A percentile compares a stretch with the other conserved stretches of the same genome.
Conservation (phyloP, 2,113 vertebrate species). For the Cephalopterus ornatus region DNA sequence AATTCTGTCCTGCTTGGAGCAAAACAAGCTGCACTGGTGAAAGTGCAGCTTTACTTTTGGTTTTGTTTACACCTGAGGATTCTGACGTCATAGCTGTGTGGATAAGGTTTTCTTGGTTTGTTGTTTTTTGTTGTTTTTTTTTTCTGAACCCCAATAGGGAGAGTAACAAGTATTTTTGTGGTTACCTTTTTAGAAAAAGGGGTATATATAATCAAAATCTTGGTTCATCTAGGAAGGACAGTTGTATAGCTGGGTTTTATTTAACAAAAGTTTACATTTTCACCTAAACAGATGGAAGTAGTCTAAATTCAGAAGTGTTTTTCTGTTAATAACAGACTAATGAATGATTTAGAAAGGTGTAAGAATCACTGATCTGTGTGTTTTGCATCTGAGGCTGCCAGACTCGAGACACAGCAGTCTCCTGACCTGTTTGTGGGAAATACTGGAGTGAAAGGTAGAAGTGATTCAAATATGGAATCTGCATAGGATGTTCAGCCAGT, state of each 20-base stretch:
- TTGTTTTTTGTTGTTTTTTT: not conserved
- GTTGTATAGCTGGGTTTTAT: not conserved
- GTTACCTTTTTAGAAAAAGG: not conserved
- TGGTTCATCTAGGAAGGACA: not conserved
- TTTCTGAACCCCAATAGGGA: not conserved
- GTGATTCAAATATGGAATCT: not conserved
- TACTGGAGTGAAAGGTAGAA: not conserved
- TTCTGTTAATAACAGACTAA: not conserved
- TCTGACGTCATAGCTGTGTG: not conserved
- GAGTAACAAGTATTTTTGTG: not conserved
- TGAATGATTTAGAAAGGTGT: not conserved
- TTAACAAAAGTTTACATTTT: not conserved
- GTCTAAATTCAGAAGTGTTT: not conserved
- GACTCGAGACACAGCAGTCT: not conserved
- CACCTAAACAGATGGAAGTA: not conserved
- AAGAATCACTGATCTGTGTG: not conserved
- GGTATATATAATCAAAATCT: not conserved
- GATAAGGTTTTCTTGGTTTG: not conserved
- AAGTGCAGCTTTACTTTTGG: not conserved
- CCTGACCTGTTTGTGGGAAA: not conserved
- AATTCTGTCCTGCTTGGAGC: not conserved
- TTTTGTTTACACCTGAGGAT: not conserved
- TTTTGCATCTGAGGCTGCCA: not conserved
- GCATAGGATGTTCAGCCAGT: not conserved
- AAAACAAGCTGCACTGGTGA: not conserved